Conservation (phyloP, 2,113 vertebrate genomes). For the Labeo catla region DNA sequence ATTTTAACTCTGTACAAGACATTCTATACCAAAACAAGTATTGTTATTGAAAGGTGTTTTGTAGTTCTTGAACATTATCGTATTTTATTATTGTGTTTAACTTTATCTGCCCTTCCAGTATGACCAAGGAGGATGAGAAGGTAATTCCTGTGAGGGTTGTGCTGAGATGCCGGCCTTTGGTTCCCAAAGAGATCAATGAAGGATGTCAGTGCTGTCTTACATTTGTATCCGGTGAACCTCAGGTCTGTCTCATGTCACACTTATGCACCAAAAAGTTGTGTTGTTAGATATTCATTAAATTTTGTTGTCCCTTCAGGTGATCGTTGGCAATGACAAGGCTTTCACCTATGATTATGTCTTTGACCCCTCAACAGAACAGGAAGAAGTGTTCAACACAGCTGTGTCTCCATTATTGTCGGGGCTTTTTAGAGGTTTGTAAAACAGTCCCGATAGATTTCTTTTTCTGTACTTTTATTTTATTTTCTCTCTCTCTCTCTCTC, state of each 20-base stretch:
- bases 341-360: constrained; percentile 97
- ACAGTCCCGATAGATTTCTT: not conserved
- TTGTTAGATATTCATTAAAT: not conserved
- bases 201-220: constrained; percentile 91
- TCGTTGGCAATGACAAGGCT: constrained; percentile 88
- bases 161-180: constrained; percentile 89
- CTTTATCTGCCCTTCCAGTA: constrained; percentile 54
- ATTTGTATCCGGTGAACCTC: constrained; percentile 87
- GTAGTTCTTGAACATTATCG: not conserved
- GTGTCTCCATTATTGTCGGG: constrained; percentile 85
- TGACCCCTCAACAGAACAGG: constrained; percentile 89
- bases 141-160: constrained; percentile 91
- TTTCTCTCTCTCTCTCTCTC: too few relatives aligned
- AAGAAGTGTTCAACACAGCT: constrained; percentile 87
- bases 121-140: constrained; percentile 82
- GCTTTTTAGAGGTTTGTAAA: constrained; percentile 87
- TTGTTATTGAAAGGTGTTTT: not conserved
- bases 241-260: constrained; percentile 71
- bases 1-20: too few relatives aligned
- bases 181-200: constrained; percentile 85
- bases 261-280: not conserved
- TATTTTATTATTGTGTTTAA: not conserved
- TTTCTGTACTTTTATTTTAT: too few relatives aligned
- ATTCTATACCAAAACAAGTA: too few relatives aligned
- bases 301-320: constrained; percentile 75